phyloP scores from a whole-genome alignment of 1,140 invertebrate species.

The Argopecten irradians region DNA sequence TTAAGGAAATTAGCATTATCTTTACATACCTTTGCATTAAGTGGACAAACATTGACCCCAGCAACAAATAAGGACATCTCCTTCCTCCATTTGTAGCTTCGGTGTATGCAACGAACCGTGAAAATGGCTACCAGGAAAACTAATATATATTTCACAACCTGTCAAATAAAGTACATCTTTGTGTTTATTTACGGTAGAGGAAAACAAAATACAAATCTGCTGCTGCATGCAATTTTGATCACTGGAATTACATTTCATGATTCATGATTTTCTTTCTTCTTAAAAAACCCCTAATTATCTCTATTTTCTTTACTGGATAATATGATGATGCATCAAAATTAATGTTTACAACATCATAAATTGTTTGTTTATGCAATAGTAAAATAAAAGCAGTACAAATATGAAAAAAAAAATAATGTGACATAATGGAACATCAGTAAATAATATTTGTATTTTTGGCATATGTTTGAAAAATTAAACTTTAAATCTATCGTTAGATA shows the following conservation, averaged over 20 bases:
- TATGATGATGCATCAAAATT: no score
- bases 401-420: not conserved
- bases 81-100: conserved; percentile 88
- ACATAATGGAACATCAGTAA: conserved; percentile 26
- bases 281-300: no score
- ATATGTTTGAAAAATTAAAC: conserved; percentile 48
- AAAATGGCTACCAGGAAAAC: conserved; percentile 77
- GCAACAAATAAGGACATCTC: conserved; percentile 77
- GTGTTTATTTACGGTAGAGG: no score
- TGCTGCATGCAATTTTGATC: no score
- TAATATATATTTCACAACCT: conserved; percentile 59
- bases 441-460: conserved; percentile 48
- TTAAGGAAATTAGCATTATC: not conserved
- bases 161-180: conserved; percentile 37
- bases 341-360: no score
- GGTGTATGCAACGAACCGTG: conserved; percentile 79
- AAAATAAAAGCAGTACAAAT: no score
- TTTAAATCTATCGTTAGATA: no score
- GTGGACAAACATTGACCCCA: conserved; percentile 76
- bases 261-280: no score
- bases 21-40: conserved; percentile 87
- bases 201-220: no score
- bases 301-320: no score
- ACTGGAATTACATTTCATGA: no score
- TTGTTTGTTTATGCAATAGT: no score